Conservation (phyloP, 2,113 vertebrate species). For the Trachemys scripta region DNA sequence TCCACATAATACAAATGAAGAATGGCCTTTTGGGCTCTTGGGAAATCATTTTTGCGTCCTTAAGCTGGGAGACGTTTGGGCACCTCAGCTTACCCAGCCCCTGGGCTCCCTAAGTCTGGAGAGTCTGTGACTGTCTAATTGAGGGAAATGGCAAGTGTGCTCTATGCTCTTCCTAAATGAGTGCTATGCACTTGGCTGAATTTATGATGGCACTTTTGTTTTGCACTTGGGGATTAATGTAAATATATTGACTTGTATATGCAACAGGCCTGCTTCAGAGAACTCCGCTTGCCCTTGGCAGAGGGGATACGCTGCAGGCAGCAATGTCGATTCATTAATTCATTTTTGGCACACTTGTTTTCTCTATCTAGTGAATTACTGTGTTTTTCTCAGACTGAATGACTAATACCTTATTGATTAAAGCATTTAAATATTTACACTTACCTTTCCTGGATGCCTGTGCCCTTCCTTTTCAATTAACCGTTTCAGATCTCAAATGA, state of each 20-base stretch:
- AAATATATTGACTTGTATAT: neutral
- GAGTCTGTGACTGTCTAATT: neutral
- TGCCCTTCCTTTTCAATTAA: neutral
- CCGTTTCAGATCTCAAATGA: rapidly evolving
- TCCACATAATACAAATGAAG: neutral
- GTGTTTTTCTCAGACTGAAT: neutral
- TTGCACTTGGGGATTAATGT: neutral
- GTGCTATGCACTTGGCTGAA: rapidly evolving
- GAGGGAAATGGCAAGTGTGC: neutral
- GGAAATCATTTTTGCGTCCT: neutral
- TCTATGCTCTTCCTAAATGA: rapidly evolving
- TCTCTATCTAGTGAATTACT: neutral
- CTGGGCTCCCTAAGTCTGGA: neutral
- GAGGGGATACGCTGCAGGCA: neutral
- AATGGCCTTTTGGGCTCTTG: neutral
- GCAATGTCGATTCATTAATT: neutral
- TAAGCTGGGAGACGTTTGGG: neutral
- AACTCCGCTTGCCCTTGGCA: rapidly evolving
- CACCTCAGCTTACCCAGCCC: neutral
- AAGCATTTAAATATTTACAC: neutral
- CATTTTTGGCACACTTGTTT: rapidly evolving
- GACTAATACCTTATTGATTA: neutral
- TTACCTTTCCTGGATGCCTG: neutral
- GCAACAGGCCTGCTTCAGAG: neutral
- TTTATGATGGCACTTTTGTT: neutral